Conservation (phyloP, 2,888 invertebrate genomes). For the Luffia ferchaultella region DNA sequence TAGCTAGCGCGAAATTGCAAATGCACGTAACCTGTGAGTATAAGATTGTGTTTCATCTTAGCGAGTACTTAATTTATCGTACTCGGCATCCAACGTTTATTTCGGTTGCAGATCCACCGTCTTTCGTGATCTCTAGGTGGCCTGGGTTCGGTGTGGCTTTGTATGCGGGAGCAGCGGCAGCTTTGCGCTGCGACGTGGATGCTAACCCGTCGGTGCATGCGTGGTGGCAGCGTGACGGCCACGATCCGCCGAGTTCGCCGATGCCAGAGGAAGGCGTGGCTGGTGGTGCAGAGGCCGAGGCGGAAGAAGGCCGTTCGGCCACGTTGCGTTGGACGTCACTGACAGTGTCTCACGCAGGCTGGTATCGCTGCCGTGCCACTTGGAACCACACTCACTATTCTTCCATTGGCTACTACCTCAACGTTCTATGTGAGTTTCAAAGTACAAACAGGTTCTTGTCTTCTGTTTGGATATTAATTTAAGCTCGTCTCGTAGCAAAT, state of each 20-base stretch:
- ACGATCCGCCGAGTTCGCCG: constrained; percentile 54
- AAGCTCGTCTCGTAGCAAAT: too few species aligned
- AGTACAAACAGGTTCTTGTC: not conserved
- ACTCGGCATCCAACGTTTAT: not conserved
- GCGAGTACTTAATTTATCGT: not conserved
- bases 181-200: constrained; percentile 91
- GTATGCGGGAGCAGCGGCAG: constrained; percentile 87
- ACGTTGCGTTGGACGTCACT: constrained; percentile 87
- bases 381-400: constrained; percentile 87
- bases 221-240: constrained; percentile 75
- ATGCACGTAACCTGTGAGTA: constrained; percentile 57
- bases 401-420: constrained; percentile 90
- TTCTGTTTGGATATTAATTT: not conserved
- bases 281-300: not conserved
- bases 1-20: constrained; percentile 40
- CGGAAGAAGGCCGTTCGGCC: constrained; percentile 38
- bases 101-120: constrained; percentile 81
- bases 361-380: constrained; percentile 90
- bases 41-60: not conserved
- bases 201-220: constrained; percentile 90
- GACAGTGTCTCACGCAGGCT: constrained; percentile 83
- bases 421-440: constrained; percentile 88
- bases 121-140: constrained; percentile 90
- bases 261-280: not conserved
- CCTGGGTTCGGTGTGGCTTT: constrained; percentile 93